A percentile compares a stretch with the other conserved stretches of the same genome.
Evolutionary conservation across 2,888 invertebrate genomes (phyloP).

Genomic region (Eupithecia inturbata): DNA sequence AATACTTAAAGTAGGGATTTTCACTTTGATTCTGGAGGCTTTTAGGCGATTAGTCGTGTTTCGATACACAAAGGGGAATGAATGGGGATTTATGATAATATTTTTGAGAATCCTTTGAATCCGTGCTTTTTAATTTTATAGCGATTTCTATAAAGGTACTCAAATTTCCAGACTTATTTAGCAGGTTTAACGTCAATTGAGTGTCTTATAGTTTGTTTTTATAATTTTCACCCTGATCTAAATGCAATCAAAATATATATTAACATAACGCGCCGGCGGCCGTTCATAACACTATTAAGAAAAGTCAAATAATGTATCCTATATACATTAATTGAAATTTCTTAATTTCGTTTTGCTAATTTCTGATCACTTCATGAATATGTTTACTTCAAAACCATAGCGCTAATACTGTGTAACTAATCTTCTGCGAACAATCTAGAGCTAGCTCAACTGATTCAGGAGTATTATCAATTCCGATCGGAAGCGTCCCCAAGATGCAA

Average conservation of each 20-base stretch:
- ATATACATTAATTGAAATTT: too few species aligned
- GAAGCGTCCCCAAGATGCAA: too few species aligned
- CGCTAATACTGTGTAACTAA: too few species aligned
- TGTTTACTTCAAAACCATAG: too few species aligned
- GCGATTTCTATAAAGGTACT: not conserved
- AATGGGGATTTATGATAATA: slow-evolving; percentile 36
- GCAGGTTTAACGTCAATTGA: not conserved
- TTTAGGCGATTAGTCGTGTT: slow-evolving; percentile 65
- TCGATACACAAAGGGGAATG: slow-evolving; percentile 61
- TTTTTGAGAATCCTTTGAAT: slow-evolving; percentile 6
- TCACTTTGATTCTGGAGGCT: slow-evolving; percentile 60
- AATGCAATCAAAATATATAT: not conserved
- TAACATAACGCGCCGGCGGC: not conserved
- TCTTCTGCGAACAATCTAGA: too few species aligned
- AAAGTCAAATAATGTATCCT: too few species aligned
- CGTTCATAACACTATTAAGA: too few species aligned
- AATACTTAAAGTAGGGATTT: slow-evolving; percentile 64
- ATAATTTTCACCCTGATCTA: not conserved
- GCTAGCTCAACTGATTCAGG: too few species aligned
- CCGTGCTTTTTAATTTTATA: not conserved
- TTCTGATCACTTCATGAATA: too few species aligned
- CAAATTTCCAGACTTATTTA: not conserved
- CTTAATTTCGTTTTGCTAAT: too few species aligned
- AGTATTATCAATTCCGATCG: too few species aligned
- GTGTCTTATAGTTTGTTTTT: not conserved